These are phyloP conservation scores for Marmota monax DNA, from an alignment of 2,113 vertebrate genomes.

Conservation along the genomic window DNA sequence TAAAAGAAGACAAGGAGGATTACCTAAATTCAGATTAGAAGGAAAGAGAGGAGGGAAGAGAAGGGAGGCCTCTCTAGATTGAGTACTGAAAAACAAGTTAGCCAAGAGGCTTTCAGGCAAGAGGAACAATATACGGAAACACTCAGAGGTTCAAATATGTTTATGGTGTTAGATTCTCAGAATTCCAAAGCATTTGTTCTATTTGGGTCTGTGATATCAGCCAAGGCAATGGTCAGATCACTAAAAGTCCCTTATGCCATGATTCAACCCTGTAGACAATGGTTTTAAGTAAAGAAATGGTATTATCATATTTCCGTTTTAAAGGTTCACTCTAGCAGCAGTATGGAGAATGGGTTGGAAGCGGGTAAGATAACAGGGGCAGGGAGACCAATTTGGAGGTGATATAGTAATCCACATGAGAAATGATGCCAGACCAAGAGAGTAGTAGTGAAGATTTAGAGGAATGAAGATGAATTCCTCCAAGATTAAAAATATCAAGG, in stretches of 20 bases:
- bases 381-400: not conserved
- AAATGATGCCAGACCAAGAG: not conserved
- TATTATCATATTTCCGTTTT: not conserved
- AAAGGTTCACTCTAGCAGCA: not conserved
- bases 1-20: not conserved
- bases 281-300: not conserved
- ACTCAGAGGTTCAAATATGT: not conserved
- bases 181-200: constrained; percentile 41
- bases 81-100: not conserved
- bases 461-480: constrained; percentile 24
- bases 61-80: not conserved
- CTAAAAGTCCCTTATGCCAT: not conserved
- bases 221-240: not conserved
- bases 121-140: constrained; percentile 8
- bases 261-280: not conserved
- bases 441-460: not conserved
- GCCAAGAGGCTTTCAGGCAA: constrained; percentile 14
- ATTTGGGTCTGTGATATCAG: not conserved
- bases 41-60: not conserved
- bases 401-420: not conserved
- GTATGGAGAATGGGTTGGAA: not conserved
- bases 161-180: not conserved
- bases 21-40: constrained; percentile 30
- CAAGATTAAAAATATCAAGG: not conserved
- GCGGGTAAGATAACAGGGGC: not conserved